These are phyloP conservation scores for Trissolcus brochymenae DNA, from an alignment of 2,888 invertebrate species.

Conservation along the genomic window DNA sequence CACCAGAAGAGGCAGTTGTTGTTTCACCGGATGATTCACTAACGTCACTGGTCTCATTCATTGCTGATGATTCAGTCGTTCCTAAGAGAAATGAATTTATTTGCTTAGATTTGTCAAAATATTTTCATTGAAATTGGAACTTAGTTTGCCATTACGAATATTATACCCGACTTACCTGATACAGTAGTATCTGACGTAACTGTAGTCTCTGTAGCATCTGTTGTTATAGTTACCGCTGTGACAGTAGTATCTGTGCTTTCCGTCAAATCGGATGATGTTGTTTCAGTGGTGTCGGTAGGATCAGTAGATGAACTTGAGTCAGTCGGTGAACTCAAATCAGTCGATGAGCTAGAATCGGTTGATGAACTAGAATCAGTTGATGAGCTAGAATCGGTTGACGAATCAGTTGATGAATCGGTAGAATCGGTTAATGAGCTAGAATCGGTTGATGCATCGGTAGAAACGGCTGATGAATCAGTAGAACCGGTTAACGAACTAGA, in stretches of 20 bases:
- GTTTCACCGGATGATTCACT: constrained; percentile 42
- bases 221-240: constrained; percentile 54
- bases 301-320: constrained; percentile 41
- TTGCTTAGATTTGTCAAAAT: not conserved
- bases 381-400: constrained; percentile 14
- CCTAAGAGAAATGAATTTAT: not conserved
- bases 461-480: constrained; percentile 30
- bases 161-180: constrained; percentile 7
- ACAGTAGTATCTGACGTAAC: constrained; percentile 46
- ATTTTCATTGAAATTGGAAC: not conserved
- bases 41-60: constrained; percentile 27
- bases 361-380: constrained; percentile 45
- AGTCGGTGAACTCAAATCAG: constrained; percentile 19
- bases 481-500: constrained; percentile 37
- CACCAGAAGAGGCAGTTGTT: constrained; percentile 59
- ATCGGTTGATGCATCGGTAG: constrained; percentile 10
- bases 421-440: constrained; percentile 7
- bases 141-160: not conserved
- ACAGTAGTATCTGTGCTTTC: constrained; percentile 57
- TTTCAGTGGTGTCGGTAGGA: constrained; percentile 58
- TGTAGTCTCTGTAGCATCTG: constrained; percentile 50
- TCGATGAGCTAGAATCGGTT: not conserved
- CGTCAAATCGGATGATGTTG: constrained; percentile 59
- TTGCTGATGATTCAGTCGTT: constrained; percentile 23
- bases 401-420: constrained; percentile 33